phyloP scores from a whole-genome alignment of 2,797 vertebrate species.

The Phrynocephalus forsythii region DNA sequence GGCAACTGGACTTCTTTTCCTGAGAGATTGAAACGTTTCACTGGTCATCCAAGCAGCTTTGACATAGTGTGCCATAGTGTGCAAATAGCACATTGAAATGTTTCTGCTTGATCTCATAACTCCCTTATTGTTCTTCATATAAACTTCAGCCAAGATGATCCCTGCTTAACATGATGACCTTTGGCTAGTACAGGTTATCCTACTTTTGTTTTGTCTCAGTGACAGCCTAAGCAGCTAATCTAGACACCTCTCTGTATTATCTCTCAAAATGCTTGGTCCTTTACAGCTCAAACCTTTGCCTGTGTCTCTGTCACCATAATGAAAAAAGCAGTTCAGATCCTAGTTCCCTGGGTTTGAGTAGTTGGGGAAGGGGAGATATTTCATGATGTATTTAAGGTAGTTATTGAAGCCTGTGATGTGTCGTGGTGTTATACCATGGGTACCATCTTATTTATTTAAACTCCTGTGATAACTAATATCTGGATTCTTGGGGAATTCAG shows the following conservation, averaged over 20 bases:
- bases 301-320: not conserved
- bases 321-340: too few relatives aligned
- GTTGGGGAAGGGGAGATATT: not conserved
- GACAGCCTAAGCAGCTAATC: too few relatives aligned
- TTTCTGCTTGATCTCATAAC: not conserved
- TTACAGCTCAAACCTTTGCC: not conserved
- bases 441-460: not conserved
- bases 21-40: too few relatives aligned
- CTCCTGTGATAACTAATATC: constrained; percentile 1
- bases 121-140: not conserved
- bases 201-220: not conserved
- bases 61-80: too few relatives aligned
- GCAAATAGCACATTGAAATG: not conserved
- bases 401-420: not conserved
- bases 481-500: not conserved
- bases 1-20: too few relatives aligned
- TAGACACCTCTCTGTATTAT: not conserved
- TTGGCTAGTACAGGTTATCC: not conserved
- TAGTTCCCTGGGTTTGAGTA: not conserved
- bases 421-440: not conserved
- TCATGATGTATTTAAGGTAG: not conserved
- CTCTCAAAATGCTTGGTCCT: not conserved
- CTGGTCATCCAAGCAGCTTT: too few relatives aligned
- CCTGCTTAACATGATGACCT: not conserved
- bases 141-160: not conserved